These are phyloP conservation scores for Discoglossus pictus DNA, from an alignment of 2,797 vertebrate species.

Conservation along the genomic window DNA sequence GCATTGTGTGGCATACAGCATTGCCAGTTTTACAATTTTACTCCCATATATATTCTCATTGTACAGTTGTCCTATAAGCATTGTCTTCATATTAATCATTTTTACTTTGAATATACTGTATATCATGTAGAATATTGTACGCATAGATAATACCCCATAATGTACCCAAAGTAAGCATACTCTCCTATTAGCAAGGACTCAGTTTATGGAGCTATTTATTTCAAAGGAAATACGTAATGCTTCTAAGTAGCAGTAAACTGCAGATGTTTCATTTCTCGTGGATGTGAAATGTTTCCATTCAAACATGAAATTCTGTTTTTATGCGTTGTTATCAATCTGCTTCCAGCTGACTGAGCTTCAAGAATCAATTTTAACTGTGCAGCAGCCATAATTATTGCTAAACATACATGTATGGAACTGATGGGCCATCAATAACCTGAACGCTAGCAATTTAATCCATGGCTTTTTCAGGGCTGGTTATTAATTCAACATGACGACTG, in stretches of 20 bases:
- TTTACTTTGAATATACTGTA: no score
- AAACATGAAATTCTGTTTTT: constrained; percentile 27
- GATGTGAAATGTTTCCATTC: background rate
- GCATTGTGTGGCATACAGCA: no score
- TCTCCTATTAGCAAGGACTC: no score
- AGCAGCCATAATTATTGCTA: constrained; percentile 37
- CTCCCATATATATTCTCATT: no score
- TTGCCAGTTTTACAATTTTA: no score
- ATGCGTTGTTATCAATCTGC: constrained; percentile 33
- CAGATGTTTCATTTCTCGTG: constrained; percentile 1
- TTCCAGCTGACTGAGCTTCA: constrained; percentile 26
- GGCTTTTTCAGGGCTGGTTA: background rate
- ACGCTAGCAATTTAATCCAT: background rate
- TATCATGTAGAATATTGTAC: no score
- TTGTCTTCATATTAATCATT: no score
- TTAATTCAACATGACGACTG: constrained; percentile 20
- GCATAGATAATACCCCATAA: no score
- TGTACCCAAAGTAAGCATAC: no score
- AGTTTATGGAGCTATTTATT: no score
- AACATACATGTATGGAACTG: constrained; percentile 32
- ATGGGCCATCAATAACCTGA: constrained; percentile 32
- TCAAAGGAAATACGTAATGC: background rate
- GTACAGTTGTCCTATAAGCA: no score
- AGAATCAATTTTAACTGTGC: constrained; percentile 42
- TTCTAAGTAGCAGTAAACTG: constrained; percentile 22